Percentiles rank a stretch among this genome's conserved stretches.
phyloP scores from a whole-genome alignment of 2,113 vertebrate species.

The Felis catus region DNA sequence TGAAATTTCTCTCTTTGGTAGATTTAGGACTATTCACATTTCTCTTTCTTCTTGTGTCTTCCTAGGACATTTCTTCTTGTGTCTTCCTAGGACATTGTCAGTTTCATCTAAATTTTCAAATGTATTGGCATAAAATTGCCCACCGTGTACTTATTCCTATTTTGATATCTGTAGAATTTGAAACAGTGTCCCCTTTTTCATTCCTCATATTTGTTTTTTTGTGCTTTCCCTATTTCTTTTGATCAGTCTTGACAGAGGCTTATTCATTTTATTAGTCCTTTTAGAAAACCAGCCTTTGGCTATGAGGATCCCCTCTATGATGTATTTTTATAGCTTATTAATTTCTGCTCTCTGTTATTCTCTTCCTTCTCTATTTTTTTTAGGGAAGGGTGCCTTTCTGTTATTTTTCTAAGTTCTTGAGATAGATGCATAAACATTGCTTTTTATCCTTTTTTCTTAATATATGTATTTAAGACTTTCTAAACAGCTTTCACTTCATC shows the following conservation, averaged over 20 bases:
- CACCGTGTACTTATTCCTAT: neutral
- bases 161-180: neutral
- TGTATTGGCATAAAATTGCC: neutral
- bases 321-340: neutral
- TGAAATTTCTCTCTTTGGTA: neutral
- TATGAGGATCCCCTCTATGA: neutral
- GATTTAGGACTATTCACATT: neutral
- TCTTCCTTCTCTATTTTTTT: neutral
- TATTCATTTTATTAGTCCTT: neutral
- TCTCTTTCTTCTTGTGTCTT: slow-evolving; percentile 23
- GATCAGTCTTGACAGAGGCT: neutral
- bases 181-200: neutral
- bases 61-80: neutral
- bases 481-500: neutral
- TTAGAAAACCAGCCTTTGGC: neutral
- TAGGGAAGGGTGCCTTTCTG: neutral
- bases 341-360: slow-evolving; percentile 3
- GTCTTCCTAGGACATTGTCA: neutral
- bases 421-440: neutral
- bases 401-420: neutral
- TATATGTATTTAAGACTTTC: neutral
- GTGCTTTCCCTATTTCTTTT: neutral
- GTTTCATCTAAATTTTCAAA: neutral
- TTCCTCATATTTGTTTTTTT: neutral
- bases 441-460: neutral